Evolutionary conservation across 2,797 vertebrate genomes (phyloP), one percentile per base, ranked within the genome.

Genomic region (Mus caroli): DNA sequence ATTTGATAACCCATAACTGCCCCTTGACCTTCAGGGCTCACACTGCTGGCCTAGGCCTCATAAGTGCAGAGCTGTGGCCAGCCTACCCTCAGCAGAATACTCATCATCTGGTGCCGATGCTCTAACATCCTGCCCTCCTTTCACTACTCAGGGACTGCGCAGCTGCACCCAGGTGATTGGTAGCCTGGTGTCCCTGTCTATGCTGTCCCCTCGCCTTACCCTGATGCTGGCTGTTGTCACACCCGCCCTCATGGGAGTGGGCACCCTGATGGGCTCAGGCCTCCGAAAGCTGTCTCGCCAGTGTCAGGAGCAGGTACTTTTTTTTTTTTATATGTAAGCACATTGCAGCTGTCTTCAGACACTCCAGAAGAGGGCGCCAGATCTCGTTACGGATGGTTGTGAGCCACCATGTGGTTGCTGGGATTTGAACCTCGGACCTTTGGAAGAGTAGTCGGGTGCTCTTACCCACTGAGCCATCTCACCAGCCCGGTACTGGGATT

Each of bases 261-360:
- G 99, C 0, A 99, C 99, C 82, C 86, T 99, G 67, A 98, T 99
- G 0, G 99, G 99, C 60, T 99, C 99, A 4, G 98, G 99, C 69
- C 99, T 99, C 78, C 99, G 99, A 34, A 98, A 98, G 97, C 97
- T 99, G 8, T 99, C 99, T 15, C 99, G 99, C 84, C 98, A 97
- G 95, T 99, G 99, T 40, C 99, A 99, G 98, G 99, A 99, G 56
- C 99, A 99, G 99, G 99, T 99, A 97, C 19, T 0, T n/a, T n/a
- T n/a, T n/a, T n/a, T n/a, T n/a, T n/a, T n/a, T n/a, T n/a, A n/a
- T n/a, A n/a, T n/a, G n/a, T n/a, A n/a, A n/a, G n/a, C n/a, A n/a
- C n/a, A n/a, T n/a, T n/a, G n/a, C n/a, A n/a, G n/a, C n/a, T n/a
- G n/a, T n/a, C n/a, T n/a, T n/a, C n/a, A n/a, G n/a, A n/a, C n/a